Evolutionary conservation across 2,888 invertebrate species (phyloP), one percentile per base, ranked within the genome.

Genomic region (Drosophila nr. perissopoda): DNA sequence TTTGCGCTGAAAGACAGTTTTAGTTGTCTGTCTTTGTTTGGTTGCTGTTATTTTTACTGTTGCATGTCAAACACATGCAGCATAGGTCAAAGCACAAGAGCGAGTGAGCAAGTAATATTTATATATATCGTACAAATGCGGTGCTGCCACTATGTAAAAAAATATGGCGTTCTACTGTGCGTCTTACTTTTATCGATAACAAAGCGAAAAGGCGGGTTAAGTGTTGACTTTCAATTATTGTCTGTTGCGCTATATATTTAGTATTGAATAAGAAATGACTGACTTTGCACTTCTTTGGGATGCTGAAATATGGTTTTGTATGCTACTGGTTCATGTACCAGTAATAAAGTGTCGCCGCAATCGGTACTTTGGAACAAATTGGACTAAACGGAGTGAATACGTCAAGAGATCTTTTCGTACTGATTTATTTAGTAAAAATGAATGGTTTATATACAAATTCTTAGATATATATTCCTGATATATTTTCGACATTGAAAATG

Each of bases 401-500:
- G 29, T 29, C 29, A 7, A 29, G 29, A 7, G 7, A 29, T 29
- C 29, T 29, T 29, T 29, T 29, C 29, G 29, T 29, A 29, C 29
- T 29, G 29, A 29, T 29, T 25, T 25, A 25, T 25, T 25, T 2
- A 25, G 25, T 25, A 25, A 25, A 25, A 25, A 25, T 25, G 25
- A 2, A 25, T 2, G 25, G 27, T 27, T 27, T 27, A 27, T 27
- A 27, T 27, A 27, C 27, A 27, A 27, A 27, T 27, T 27, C 27
- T 27, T 27, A 27, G 27, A 27, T 27, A 27, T 27, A 27, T 21
- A 21, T 21, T 21, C 21, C 21, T 21, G 21, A 21, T 21, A 21
- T 5, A 95, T 94, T 49, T 93, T 93, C 18, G 94, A 95, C 95
- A 82, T 93, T 71, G 91, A 94, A 92, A 86, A 92, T 61, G 94